phyloP scores from a whole-genome alignment of 2,888 invertebrate genomes.

The Aphodius sticticus region DNA sequence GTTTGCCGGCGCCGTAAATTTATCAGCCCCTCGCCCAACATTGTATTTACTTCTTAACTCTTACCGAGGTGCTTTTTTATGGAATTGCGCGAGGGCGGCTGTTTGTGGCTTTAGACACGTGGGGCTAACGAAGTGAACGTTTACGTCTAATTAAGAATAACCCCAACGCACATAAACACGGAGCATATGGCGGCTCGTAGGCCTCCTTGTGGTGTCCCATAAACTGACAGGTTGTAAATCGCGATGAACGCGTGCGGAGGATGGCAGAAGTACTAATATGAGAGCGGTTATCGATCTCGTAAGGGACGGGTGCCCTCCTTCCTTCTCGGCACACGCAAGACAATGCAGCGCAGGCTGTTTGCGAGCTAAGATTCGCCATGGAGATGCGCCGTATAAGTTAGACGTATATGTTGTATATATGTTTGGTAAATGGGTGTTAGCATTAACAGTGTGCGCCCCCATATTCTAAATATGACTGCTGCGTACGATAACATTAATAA shows the following conservation, averaged over 20 bases:
- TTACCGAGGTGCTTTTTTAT: background rate
- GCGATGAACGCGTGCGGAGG: background rate
- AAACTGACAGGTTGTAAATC: background rate
- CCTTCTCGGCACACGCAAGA: background rate
- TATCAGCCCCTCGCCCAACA: too few species aligned
- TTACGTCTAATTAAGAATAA: background rate
- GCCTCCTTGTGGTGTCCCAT: background rate
- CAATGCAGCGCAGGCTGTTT: background rate
- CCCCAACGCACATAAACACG: background rate
- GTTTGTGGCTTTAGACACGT: background rate
- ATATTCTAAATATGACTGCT: background rate
- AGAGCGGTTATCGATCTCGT: background rate
- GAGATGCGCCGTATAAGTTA: too few species aligned
- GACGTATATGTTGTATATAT: background rate
- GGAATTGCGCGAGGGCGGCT: too few species aligned
- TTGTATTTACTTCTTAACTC: background rate
- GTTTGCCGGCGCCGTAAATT: background rate
- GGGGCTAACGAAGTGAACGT: background rate
- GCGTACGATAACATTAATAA: slow-evolving; percentile 37
- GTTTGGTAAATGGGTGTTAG: background rate
- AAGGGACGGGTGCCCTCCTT: background rate
- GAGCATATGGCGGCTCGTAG: background rate
- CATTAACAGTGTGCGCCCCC: background rate
- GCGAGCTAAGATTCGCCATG: background rate
- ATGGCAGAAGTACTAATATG: background rate